phyloP scores from a whole-genome alignment of 2,797 vertebrate genomes.

The Sebastolobus alascanus region DNA sequence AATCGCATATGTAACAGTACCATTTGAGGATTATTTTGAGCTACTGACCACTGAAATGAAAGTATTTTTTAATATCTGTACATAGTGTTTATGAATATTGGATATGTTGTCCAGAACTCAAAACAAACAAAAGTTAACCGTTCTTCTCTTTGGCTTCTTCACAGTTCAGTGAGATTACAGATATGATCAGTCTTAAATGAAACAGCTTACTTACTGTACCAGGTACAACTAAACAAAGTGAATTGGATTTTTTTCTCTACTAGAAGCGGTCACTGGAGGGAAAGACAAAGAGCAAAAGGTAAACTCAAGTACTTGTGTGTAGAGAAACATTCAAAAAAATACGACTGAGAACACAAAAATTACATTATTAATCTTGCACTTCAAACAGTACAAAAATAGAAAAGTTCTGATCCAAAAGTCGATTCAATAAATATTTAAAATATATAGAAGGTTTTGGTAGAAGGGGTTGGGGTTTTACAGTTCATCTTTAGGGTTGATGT shows the following conservation, averaged over 20 bases:
- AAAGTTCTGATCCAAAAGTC: conserved; percentile 90
- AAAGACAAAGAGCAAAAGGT: conserved; percentile 35
- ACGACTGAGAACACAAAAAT: conserved; percentile 39
- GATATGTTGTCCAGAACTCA: conserved; percentile 3
- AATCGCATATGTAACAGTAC: conserved; percentile 29
- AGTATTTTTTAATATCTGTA: conserved; percentile 6
- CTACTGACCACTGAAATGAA: conserved; percentile 29
- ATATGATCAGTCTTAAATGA: conserved; percentile 18
- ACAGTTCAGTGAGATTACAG: conserved; percentile 75
- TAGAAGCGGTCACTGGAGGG: conserved; percentile 10
- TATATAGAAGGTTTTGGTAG: conserved; percentile 51
- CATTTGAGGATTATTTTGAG: conserved; percentile 17
- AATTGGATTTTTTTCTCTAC: conserved; percentile 18
- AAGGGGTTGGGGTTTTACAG: conserved; percentile 80
- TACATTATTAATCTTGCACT: conserved; percentile 77
- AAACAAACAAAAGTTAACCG: conserved; percentile 17
- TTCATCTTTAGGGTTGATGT: conserved; percentile 96
- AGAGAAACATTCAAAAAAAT: conserved; percentile 23
- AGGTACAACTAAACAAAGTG: background rate
- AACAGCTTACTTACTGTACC: background rate
- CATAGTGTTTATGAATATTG: conserved; percentile 27
- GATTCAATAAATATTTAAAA: conserved; percentile 94
- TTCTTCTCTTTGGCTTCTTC: conserved; percentile 69
- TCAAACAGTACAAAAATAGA: conserved; percentile 98
- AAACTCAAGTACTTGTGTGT: conserved; percentile 69